Evolutionary conservation across 2,797 vertebrate species (phyloP).

Genomic region (Odontamblyopus lacepedii): DNA sequence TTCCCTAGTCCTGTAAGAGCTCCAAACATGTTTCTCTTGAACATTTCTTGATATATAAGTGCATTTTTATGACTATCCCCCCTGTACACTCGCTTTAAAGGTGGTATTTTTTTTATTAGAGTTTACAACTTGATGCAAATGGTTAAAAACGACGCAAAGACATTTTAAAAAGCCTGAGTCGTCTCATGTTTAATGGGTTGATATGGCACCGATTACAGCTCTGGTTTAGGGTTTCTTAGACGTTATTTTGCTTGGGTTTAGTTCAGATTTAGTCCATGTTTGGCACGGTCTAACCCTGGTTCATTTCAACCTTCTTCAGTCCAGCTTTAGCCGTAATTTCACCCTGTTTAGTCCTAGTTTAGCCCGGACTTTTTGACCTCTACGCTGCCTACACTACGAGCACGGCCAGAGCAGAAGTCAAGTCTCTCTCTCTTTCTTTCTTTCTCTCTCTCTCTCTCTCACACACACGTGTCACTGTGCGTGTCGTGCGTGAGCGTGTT

Average conservation of each 20-base stretch:
- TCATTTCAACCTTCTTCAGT: neutral
- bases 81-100: too few species aligned
- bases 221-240: neutral
- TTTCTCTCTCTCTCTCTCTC: conserved; percentile 30
- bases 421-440: neutral
- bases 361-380: neutral
- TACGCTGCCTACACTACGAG: neutral
- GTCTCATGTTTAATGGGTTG: neutral
- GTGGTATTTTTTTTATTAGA: too few species aligned
- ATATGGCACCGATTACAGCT: too few species aligned
- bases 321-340: too few species aligned
- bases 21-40: too few species aligned
- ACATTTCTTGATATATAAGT: too few species aligned
- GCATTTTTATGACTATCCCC: too few species aligned
- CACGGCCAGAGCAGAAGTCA: conserved; percentile 34
- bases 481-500: conserved; percentile 59
- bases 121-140: too few species aligned
- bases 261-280: neutral
- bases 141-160: too few species aligned
- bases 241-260: neutral
- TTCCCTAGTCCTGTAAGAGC: too few species aligned
- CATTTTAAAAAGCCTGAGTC: too few species aligned
- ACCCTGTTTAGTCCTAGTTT: neutral
- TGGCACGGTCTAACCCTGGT: too few species aligned
- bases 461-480: conserved; percentile 16